Evolutionary conservation across 2,113 vertebrate genomes (phyloP).

Genomic region (Oreochromis aureus): DNA sequence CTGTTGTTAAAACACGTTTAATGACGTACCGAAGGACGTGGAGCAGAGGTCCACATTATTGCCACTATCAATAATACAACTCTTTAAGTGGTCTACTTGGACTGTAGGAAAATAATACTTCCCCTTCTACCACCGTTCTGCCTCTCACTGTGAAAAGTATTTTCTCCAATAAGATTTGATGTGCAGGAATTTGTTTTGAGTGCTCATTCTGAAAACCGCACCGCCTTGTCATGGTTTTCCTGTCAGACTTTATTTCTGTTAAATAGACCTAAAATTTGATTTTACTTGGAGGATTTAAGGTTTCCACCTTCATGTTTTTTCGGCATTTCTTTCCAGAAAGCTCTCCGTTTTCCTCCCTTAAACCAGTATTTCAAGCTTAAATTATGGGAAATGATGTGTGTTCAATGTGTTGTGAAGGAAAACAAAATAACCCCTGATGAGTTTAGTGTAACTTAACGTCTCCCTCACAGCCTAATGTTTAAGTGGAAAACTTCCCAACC

Average conservation of each 20-base stretch:
- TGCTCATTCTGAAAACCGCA: conserved; percentile 52
- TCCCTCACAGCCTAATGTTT: conserved; percentile 43
- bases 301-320: conserved; percentile 55
- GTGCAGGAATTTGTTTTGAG: conserved; percentile 53
- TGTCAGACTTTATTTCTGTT: conserved; percentile 56
- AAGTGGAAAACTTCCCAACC: conserved; percentile 66
- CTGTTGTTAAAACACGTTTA: conserved; percentile 60
- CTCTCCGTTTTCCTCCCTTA: conserved; percentile 44
- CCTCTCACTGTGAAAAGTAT: conserved; percentile 44
- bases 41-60: conserved; percentile 63
- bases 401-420: conserved; percentile 53
- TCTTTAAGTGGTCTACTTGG: conserved; percentile 69
- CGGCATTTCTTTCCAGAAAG: conserved; percentile 44
- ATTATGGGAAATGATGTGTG: conserved; percentile 68
- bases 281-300: conserved; percentile 63
- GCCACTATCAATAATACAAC: conserved; percentile 70
- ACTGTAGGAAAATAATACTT: conserved; percentile 67
- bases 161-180: conserved; percentile 53
- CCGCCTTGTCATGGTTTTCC: conserved; percentile 53
- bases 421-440: conserved; percentile 60
- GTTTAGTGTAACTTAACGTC: conserved; percentile 45
- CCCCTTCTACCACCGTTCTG: conserved; percentile 51
- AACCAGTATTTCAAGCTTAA: conserved; percentile 63
- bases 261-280: conserved; percentile 53
- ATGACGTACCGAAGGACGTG: conserved; percentile 59